Evolutionary conservation across 1,140 invertebrate species (phyloP).

Genomic region (Druon quercuslanigerum): DNA sequence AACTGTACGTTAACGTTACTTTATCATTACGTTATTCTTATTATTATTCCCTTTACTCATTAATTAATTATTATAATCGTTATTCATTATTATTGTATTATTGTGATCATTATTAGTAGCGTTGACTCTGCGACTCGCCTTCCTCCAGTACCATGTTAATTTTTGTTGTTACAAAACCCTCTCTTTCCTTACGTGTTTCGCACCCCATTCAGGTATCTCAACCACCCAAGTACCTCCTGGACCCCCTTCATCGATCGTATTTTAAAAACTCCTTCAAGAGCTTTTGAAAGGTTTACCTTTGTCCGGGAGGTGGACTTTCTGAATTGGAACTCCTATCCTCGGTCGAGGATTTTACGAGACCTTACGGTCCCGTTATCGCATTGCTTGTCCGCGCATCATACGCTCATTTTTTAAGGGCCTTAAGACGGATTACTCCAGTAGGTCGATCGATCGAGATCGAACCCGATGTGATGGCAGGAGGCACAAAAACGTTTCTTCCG

Average conservation of each 20-base stretch:
- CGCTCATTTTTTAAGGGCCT: neutral
- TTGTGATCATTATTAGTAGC: constrained; percentile 42
- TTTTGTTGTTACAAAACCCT: neutral
- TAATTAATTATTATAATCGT: constrained; percentile 43
- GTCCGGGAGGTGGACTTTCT: neutral
- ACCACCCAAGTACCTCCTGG: neutral
- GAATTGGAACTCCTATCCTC: constrained; percentile 11
- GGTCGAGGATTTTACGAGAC: neutral
- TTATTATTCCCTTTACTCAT: constrained; percentile 42
- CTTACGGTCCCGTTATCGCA: neutral
- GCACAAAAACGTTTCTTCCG: constrained; percentile 32
- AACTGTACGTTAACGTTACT: constrained; percentile 41
- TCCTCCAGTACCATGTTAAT: neutral
- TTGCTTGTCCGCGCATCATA: constrained; percentile 1
- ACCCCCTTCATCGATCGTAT: neutral
- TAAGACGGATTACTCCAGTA: constrained; percentile 33
- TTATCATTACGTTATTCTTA: constrained; percentile 51
- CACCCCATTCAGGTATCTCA: neutral
- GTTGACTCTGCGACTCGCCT: constrained; percentile 37
- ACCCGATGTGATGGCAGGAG: constrained; percentile 29
- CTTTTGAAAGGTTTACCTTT: neutral
- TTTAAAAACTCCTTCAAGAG: neutral
- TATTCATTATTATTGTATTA: constrained; percentile 50
- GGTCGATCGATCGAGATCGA: constrained; percentile 27
- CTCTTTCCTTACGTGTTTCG: neutral